Base-by-base conservation (phyloP, 2,888 invertebrate genomes). In the Thalpophila matura region DNA sequence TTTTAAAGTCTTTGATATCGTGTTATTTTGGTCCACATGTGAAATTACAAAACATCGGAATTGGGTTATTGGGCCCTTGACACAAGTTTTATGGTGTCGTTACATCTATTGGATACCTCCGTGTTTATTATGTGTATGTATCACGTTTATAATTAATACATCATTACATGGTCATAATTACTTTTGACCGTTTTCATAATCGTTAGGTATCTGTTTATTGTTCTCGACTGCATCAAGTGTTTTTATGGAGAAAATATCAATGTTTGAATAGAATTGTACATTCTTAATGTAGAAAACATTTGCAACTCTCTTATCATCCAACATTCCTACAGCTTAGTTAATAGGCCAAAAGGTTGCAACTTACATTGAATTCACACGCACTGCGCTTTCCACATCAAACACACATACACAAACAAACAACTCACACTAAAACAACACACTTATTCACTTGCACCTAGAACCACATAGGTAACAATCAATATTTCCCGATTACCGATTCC, bases 51-150 rank as follows among this genome's bases (percentile, higher is more conserved):
- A 86, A 85, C 81, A 58, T 57, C 50, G 61, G 74, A 91, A 89
- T 86, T 88, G 63, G 91, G 89, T 89, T 89, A 89, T 81, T 55
- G 82, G 68, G 86, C 78, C 92, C 92, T 92, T 92, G 93, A 90
- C 90, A 89, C 63, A 59, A 37, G 54, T 77, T 74, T 79, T 77
- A 80, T 63, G 55, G 47, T 71, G 50, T 46, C 33, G 54, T 57
- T 69, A 70, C 56, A 55, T 31, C 3, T 45, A 31, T 56, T 40
- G 35, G 16, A 27, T 45, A 37, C 20, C 16, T 38, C 6, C 40
- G 31, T 45, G 16, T 56, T 29, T 40, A 37, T 20, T 27, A 1
- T 16, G 12, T 18, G 16, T 18, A 26, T 26, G 31, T 31, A 33
- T 33, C 9, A 16, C n/a, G n/a, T n/a, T 14, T 47, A 3, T 31